Evolutionary conservation across 2,113 vertebrate genomes (phyloP).

Genomic region (Podilymbus podiceps): DNA sequence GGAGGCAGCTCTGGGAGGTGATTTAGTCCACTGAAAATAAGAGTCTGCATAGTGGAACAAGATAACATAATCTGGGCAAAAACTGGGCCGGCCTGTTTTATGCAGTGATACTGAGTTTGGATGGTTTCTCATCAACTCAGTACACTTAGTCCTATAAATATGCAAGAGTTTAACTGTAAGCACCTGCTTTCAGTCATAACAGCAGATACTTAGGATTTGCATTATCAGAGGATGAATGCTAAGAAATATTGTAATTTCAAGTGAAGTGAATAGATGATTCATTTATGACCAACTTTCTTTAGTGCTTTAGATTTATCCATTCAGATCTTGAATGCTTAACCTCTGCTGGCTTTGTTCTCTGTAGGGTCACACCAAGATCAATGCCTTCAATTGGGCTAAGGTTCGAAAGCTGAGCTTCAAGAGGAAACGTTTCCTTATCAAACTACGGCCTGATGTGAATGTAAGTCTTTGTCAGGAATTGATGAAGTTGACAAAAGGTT

Average conservation of each 20-base stretch:
- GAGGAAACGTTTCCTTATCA: slow-evolving; percentile 96
- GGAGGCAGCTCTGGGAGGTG: neutral
- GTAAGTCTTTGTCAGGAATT: slow-evolving; percentile 77
- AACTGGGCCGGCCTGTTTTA: neutral
- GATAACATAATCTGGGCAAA: neutral
- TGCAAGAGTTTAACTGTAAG: neutral
- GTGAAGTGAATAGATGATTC: neutral
- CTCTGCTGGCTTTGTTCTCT: slow-evolving; percentile 3
- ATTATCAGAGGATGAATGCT: neutral
- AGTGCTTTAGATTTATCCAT: neutral
- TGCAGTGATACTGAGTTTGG: neutral
- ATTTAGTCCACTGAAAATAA: neutral
- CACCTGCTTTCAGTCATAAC: neutral
- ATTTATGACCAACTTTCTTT: neutral
- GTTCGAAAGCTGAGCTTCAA: slow-evolving; percentile 99
- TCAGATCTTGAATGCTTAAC: neutral
- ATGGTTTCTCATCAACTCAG: neutral
- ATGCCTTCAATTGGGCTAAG: slow-evolving; percentile 98
- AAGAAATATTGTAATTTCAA: neutral
- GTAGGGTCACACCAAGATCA: slow-evolving; percentile 94
- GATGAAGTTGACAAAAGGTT: neutral
- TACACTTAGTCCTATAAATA: neutral
- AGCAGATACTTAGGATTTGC: neutral
- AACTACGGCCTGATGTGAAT: slow-evolving; percentile 90
- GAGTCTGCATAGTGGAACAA: neutral